A percentile compares a stretch with the other conserved stretches of the same genome.
phyloP scores from a whole-genome alignment of 2,888 invertebrate genomes.

The Psylliodes chrysocephalus region DNA sequence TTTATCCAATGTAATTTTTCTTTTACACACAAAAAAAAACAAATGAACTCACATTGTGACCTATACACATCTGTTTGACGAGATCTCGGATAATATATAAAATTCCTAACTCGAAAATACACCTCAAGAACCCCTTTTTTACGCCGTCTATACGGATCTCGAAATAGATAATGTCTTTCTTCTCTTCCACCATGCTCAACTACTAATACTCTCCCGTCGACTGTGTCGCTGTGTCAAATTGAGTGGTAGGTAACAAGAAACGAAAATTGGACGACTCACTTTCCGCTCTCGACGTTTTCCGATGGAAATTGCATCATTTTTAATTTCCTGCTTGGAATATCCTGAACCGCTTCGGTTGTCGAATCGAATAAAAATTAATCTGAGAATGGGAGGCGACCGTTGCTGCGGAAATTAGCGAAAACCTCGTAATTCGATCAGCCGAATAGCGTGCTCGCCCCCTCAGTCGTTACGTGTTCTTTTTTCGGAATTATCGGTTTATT shows the following conservation, averaged over 20 bases:
- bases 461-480: too few species aligned
- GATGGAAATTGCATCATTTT: neutral
- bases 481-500: too few species aligned
- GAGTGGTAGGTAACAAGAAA: neutral
- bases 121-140: too few species aligned
- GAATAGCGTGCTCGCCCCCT: neutral
- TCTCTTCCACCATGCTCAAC: too few species aligned
- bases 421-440: neutral
- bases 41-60: too few species aligned
- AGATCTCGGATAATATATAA: too few species aligned
- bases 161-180: too few species aligned
- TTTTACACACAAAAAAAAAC: too few species aligned
- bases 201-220: neutral
- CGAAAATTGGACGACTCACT: neutral
- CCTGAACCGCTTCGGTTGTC: neutral
- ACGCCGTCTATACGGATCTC: too few species aligned
- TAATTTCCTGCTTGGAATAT: neutral
- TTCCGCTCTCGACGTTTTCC: neutral
- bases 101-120: too few species aligned
- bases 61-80: too few species aligned
- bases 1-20: too few species aligned
- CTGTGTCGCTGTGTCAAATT: neutral
- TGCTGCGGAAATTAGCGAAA: neutral
- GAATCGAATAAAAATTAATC: conserved; percentile 2
- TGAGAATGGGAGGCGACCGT: neutral